Evolutionary conservation across 2,888 invertebrate genomes (phyloP).

Genomic region (Idaea biselata): DNA sequence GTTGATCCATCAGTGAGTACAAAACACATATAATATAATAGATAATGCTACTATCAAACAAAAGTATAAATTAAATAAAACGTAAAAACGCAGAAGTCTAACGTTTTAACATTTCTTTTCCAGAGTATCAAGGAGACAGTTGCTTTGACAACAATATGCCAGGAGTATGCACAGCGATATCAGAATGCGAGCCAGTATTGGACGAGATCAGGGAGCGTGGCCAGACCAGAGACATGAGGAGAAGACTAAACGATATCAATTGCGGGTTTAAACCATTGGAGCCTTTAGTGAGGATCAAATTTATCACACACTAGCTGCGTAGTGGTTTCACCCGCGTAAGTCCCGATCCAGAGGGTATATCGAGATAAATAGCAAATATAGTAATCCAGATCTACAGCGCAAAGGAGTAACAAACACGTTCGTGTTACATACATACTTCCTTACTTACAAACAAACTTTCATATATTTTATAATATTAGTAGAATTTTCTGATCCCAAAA

Average conservation of each 20-base stretch:
- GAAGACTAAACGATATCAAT: constrained; percentile 43
- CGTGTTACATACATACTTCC: no score
- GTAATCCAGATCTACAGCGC: no score
- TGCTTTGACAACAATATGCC: constrained; percentile 28
- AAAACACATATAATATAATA: no score
- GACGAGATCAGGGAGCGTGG: constrained; percentile 49
- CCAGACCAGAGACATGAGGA: constrained; percentile 43
- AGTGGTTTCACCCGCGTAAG: no score
- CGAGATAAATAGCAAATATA: no score
- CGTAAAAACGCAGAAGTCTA: not conserved
- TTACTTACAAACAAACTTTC: no score
- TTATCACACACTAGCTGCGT: not conserved
- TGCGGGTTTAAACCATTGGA: constrained; percentile 54
- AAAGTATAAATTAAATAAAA: not conserved
- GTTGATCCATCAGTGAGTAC: no score
- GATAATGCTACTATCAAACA: no score
- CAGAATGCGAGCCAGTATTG: constrained; percentile 42
- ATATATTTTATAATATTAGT: no score
- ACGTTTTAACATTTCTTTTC: constrained; percentile 6
- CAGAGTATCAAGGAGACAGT: constrained; percentile 43
- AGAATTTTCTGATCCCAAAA: no score
- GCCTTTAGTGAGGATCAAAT: constrained; percentile 46
- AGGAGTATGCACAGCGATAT: constrained; percentile 46
- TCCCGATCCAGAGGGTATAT: no score
- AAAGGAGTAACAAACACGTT: no score